Evolutionary conservation across 2,888 invertebrate genomes (phyloP).

Genomic region (Caenorhabditis sp.): DNA sequence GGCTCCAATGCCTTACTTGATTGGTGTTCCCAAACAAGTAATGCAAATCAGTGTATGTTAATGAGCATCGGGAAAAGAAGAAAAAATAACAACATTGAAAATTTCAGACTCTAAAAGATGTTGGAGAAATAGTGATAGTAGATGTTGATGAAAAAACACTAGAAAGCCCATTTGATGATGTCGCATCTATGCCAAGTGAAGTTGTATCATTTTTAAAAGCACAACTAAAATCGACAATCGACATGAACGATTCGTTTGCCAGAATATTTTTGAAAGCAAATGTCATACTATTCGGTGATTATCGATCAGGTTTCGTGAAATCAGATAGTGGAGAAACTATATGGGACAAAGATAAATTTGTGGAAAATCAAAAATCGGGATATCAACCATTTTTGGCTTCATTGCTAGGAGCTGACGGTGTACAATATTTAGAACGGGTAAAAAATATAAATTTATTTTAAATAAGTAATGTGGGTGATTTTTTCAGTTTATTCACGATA

Average conservation of each 20-base stretch:
- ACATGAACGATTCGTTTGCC: conserved; percentile 86
- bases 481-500: conserved; percentile 88
- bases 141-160: conserved; percentile 90
- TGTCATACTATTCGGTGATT: conserved; percentile 92
- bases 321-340: conserved; percentile 30
- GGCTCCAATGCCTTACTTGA: conserved; percentile 97
- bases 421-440: conserved; percentile 65
- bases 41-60: conserved; percentile 73
- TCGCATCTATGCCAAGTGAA: conserved; percentile 82
- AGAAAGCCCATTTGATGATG: conserved; percentile 87
- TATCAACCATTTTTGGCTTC: conserved; percentile 50
- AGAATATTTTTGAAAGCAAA: conserved; percentile 89
- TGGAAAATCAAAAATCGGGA: conserved; percentile 42
- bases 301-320: conserved; percentile 74
- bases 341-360: conserved; percentile 52
- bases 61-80: background rate
- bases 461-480: background rate
- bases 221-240: conserved; percentile 81
- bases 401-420: conserved; percentile 60
- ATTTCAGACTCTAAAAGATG: conserved; percentile 75
- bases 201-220: conserved; percentile 81
- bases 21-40: conserved; percentile 88
- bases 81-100: background rate
- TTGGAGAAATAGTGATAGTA: conserved; percentile 91
- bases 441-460: background rate